Base-by-base conservation (phyloP, 2,113 vertebrate species). In the Perognathus longimembris region DNA sequence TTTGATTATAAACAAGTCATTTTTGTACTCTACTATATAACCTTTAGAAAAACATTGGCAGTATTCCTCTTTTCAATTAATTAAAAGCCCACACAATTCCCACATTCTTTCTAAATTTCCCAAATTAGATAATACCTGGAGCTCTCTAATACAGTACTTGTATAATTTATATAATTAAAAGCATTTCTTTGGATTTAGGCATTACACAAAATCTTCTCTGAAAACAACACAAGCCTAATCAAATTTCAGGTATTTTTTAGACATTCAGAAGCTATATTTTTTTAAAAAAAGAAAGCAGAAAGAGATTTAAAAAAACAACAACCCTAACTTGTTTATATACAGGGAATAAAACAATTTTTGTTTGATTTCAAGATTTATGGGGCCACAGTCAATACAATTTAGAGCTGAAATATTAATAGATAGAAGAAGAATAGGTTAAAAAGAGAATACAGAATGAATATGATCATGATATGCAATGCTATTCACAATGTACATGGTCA, bases 21-120 rank as follows among this genome's bases (percentile, higher is more conserved):
- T 63, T 87, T 70, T 95, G 20, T 75, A 34, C 42, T 79, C 3
- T 40, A 24, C 6, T 24, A 86, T 24, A 86, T 26, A 54, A 64
- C 7, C 14, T 45, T 84, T 64, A 92, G 20, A 78, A 4, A 91
- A 61, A 84, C 73, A n/a, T 18, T 63, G 26, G 2, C 15, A 78
- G 8, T 63, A 24, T 78, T 89, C 32, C 14, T 84, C 79, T 15
- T 64, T 91, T 32, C 15, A 69, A 38, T 78, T 93, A 89, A 93
- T 93, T 76, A 91, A 82, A 93, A 91, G 20, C 15, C 22, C 59
- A 45, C 10, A 77, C 57, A 87, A 87, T 90, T 83, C 21, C 85
- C 64, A 86, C 11, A 7, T 59, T 22, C n/a, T 89, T 77, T 8
- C 3, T 21, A 81, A 77, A 59, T 6, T 28, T 85, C 71, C 82